Conservation (phyloP, 1,140 invertebrate genomes). For the Drosophila dunni region DNA sequence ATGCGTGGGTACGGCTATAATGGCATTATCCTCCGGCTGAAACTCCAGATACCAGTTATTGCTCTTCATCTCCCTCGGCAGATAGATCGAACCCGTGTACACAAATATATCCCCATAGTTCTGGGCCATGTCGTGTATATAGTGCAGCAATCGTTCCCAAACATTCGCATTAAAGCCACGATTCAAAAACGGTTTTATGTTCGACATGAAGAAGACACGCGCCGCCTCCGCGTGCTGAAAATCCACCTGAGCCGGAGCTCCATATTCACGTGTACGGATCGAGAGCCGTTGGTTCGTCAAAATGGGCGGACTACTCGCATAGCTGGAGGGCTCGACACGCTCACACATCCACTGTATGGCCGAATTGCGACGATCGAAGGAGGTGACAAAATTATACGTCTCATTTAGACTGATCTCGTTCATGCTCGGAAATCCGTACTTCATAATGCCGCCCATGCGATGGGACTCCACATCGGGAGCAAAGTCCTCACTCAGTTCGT, state of each 20-base stretch:
- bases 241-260: background rate
- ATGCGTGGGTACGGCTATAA: constrained; percentile 98
- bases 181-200: constrained; percentile 98
- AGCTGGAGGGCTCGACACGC: constrained; percentile 87
- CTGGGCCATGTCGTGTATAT: constrained; percentile 92
- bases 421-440: constrained; percentile 96
- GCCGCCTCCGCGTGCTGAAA: constrained; percentile 61
- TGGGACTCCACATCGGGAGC: constrained; percentile 19
- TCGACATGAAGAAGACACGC: constrained; percentile 96
- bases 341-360: constrained; percentile 98
- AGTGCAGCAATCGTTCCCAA: constrained; percentile 96
- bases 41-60: constrained; percentile 96
- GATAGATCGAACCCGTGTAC: constrained; percentile 98
- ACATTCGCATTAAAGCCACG: constrained; percentile 96
- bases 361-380: constrained; percentile 95
- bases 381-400: constrained; percentile 91
- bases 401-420: constrained; percentile 94
- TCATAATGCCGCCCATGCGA: constrained; percentile 88
- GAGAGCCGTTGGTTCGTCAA: constrained; percentile 87
- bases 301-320: constrained; percentile 83
- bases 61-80: constrained; percentile 91
- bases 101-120: constrained; percentile 95
- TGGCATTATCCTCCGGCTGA: constrained; percentile 96
- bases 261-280: constrained; percentile 90
- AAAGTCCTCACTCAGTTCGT: background rate